These are phyloP conservation scores for Xyliphius kryptos DNA, from an alignment of 2,113 vertebrate genomes.

Conservation along the genomic window DNA sequence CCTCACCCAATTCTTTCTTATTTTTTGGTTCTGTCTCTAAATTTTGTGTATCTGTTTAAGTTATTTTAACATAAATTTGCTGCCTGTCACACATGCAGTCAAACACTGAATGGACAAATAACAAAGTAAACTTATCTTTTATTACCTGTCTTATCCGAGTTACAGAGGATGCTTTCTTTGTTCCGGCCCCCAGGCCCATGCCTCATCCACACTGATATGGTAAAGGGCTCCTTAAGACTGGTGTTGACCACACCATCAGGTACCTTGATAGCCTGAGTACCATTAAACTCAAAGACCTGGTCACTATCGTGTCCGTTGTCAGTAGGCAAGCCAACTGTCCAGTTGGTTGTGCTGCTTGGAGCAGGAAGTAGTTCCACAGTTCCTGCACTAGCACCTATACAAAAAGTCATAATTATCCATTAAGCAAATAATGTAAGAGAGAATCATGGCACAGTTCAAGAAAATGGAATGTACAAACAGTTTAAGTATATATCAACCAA, in stretches of 20 bases:
- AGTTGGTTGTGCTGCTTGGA: conserved; percentile 80
- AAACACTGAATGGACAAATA: background rate
- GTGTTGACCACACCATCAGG: conserved; percentile 77
- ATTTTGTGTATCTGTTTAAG: too few relatives aligned
- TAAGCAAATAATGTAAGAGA: too few relatives aligned
- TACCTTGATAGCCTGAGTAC: conserved; percentile 86
- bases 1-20: too few relatives aligned
- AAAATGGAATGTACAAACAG: too few relatives aligned
- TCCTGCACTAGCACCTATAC: conserved; percentile 75
- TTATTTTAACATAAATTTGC: too few relatives aligned
- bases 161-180: conserved; percentile 92
- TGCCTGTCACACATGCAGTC: too few relatives aligned
- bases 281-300: conserved; percentile 96
- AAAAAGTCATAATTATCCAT: conserved; percentile 5
- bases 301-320: conserved; percentile 96
- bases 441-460: too few relatives aligned
- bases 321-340: conserved; percentile 85
- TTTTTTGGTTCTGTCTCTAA: too few relatives aligned
- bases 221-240: conserved; percentile 82
- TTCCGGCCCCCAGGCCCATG: conserved; percentile 81
- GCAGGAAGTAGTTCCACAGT: conserved; percentile 87
- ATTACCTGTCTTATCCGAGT: conserved; percentile 90
- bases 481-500: too few relatives aligned
- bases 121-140: background rate
- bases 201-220: conserved; percentile 93